phyloP scores from a whole-genome alignment of 2,888 invertebrate genomes.

The Endomychus coccineus region DNA sequence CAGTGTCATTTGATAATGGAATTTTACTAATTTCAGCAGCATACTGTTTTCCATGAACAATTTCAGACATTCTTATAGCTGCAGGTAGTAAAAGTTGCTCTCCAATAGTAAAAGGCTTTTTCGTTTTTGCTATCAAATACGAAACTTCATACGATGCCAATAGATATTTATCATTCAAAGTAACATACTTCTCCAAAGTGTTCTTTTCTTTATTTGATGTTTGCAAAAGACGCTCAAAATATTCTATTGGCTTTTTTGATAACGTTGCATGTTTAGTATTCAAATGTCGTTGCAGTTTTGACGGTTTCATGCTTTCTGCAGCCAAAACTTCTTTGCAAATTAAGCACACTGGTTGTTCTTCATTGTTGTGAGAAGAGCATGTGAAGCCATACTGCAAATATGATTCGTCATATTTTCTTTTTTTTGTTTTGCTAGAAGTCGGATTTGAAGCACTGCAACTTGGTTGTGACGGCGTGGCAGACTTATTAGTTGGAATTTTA shows the following conservation, averaged over 20 bases:
- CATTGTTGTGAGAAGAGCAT: slow-evolving; percentile 9
- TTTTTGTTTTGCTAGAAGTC: slow-evolving; percentile 11
- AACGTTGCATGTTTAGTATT: no score
- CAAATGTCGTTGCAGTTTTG: no score
- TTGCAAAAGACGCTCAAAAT: slow-evolving; percentile 9
- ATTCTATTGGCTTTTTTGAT: slow-evolving; percentile 9
- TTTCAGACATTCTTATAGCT: no score
- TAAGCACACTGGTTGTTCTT: slow-evolving; percentile 19
- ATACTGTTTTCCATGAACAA: no score
- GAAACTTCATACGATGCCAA: no score
- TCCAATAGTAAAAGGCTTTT: slow-evolving; percentile 1
- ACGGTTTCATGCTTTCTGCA: slow-evolving; percentile 20
- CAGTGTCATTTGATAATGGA: no score
- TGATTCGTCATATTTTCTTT: slow-evolving; percentile 9
- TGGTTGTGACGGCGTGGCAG: slow-evolving; percentile 13
- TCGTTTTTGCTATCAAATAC: no score
- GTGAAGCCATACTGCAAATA: slow-evolving; percentile 19
- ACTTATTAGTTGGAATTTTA: slow-evolving; percentile 14
- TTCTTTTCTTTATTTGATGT: slow-evolving; percentile 8
- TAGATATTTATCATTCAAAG: slow-evolving; percentile 8
- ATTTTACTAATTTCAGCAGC: no score
- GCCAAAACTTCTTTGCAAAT: slow-evolving; percentile 20
- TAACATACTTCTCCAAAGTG: slow-evolving; percentile 8
- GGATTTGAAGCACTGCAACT: slow-evolving; percentile 14
- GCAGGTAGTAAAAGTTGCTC: slow-evolving; percentile 2